Base-by-base conservation (phyloP, 2,797 vertebrate species). In the Neoniphon sammara region DNA sequence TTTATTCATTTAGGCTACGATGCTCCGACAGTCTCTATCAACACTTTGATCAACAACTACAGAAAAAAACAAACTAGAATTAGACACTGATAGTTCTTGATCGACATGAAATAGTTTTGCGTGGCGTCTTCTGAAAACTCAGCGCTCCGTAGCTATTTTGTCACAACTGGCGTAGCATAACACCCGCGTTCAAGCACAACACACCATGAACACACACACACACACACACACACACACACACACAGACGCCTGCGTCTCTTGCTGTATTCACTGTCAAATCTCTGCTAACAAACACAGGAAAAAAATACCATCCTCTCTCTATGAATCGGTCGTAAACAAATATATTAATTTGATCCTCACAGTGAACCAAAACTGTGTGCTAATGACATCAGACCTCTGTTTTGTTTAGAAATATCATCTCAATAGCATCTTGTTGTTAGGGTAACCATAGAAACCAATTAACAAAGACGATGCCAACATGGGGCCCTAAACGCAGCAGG, bases 211-310 rank as follows among this genome's bases (percentile, higher is more conserved):
- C n/a, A n/a, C n/a, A n/a, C n/a, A n/a, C n/a, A n/a, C n/a, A n/a
- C n/a, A n/a, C n/a, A n/a, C n/a, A n/a, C n/a, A n/a, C n/a, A n/a
- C n/a, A n/a, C n/a, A n/a, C n/a, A n/a, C 46, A 74, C 67, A 80
- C 68, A 21, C 55, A 83, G 92, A 94, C 90, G 91, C 93, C 93
- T 62, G 92, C 93, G 84, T 91, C 92, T 89, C 76, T 69, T 72
- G 65, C 69, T 4, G 18, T 21, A 20, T n/a, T 52, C 14, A 59
- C 34, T n/a, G 4, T 59, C 8, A 2, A 54, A 23, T 4, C 0
- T 36, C n/a, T 39, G 5, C 11, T 5, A 7, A 34, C 31, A 34
- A 4, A 34, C 30, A 36, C 27, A 39, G 11, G 7, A 39, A 39
- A 75, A 46, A 39, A 53, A 2, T 60, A 53, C 36, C 46, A 36